Conservation (phyloP, 1,140 invertebrate genomes). For the Drosophila parabipectinata region DNA sequence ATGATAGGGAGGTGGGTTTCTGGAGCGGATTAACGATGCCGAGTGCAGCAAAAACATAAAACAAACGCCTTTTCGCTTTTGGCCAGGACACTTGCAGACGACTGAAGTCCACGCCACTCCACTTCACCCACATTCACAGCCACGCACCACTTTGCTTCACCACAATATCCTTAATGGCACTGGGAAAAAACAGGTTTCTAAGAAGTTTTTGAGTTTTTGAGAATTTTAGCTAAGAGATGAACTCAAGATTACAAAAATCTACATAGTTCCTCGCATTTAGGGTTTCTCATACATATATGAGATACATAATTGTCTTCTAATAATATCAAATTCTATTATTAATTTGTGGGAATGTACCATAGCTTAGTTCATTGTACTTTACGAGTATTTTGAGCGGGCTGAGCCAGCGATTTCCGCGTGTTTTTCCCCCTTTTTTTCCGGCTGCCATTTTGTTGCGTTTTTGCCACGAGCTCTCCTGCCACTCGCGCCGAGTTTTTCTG, state of each 20-base stretch:
- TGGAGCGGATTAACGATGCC: constrained; percentile 19
- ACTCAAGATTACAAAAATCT: too few relatives aligned
- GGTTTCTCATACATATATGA: too few relatives aligned
- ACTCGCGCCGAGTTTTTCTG: constrained; percentile 11
- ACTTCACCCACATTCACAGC: constrained; percentile 48
- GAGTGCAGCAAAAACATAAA: constrained; percentile 46
- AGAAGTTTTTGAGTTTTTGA: too few relatives aligned
- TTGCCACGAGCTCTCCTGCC: constrained; percentile 22
- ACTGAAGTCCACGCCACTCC: constrained; percentile 71
- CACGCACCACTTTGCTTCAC: not conserved
- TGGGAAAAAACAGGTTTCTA: not conserved
- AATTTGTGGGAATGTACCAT: not conserved
- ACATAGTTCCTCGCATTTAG: too few relatives aligned
- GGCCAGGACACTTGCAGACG: constrained; percentile 33
- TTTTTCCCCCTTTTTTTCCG: constrained; percentile 36
- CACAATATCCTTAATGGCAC: not conserved
- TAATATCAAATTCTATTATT: too few relatives aligned
- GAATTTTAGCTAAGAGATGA: too few relatives aligned
- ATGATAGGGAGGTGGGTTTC: not conserved
- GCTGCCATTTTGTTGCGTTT: constrained; percentile 72
- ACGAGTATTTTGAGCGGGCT: constrained; percentile 52
- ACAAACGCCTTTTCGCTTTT: constrained; percentile 41
- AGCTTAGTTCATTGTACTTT: constrained; percentile 75
- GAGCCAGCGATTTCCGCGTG: constrained; percentile 63
- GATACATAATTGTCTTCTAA: too few relatives aligned